These are phyloP conservation scores for Tor tambroides DNA, from an alignment of 2,113 vertebrate species.

Conservation along the genomic window DNA sequence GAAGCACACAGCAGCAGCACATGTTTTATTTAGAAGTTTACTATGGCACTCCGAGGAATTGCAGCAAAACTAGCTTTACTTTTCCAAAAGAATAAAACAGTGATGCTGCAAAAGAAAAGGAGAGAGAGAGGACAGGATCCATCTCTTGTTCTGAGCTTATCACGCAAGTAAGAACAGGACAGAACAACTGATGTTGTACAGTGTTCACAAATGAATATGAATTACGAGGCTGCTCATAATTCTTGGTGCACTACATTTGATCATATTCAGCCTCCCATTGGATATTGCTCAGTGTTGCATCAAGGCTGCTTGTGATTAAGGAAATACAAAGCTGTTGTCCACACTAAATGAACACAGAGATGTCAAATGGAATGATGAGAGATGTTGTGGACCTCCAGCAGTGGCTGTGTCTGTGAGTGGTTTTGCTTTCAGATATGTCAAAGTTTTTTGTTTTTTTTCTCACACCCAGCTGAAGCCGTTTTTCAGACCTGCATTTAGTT, in stretches of 20 bases:
- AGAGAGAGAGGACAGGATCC: conserved; percentile 33
- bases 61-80: conserved; percentile 50
- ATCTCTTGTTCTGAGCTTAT: conserved; percentile 54
- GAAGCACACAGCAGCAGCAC: conserved; percentile 70
- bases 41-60: conserved; percentile 65
- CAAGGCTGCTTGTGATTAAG: conserved; percentile 37
- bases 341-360: conserved; percentile 17
- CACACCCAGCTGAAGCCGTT: neutral
- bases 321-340: neutral
- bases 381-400: neutral
- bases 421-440: neutral
- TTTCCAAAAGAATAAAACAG: conserved; percentile 35
- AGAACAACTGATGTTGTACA: conserved; percentile 61
- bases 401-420: neutral
- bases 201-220: conserved; percentile 61
- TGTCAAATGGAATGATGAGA: neutral
- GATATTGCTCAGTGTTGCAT: conserved; percentile 47
- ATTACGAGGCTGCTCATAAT: conserved; percentile 38
- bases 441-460: neutral
- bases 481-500: neutral
- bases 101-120: conserved; percentile 35
- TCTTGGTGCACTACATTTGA: conserved; percentile 4
- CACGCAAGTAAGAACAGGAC: conserved; percentile 64
- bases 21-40: conserved; percentile 77
- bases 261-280: conserved; percentile 17